Percentiles rank a stretch among this genome's conserved stretches.
phyloP scores from a whole-genome alignment of 1,140 invertebrate species.

The Macrotrachela quadricornifera region DNA sequence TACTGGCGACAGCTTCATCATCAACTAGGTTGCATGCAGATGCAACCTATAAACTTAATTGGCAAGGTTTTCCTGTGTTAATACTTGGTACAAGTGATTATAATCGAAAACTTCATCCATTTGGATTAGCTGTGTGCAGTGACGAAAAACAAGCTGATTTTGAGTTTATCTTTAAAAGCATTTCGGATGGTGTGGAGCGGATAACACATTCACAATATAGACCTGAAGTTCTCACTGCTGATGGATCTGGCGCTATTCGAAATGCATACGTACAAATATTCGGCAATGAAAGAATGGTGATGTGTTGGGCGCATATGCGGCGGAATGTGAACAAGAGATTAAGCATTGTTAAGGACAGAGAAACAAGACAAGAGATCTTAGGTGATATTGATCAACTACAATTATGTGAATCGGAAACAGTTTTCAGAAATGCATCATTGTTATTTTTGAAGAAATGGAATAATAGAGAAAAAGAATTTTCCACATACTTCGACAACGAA shows the following conservation, averaged over 20 bases:
- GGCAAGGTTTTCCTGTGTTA: background rate
- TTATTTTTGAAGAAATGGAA: background rate
- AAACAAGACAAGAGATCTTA: too few relatives aligned
- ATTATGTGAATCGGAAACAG: too few relatives aligned
- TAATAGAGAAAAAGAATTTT: background rate
- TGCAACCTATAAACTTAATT: background rate
- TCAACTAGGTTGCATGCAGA: too few relatives aligned
- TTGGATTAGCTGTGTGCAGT: background rate
- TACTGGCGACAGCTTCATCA: too few relatives aligned
- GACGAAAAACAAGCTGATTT: background rate
- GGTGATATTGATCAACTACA: too few relatives aligned
- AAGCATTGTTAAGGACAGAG: too few relatives aligned
- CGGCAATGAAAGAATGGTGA: background rate
- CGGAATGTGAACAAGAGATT: too few relatives aligned
- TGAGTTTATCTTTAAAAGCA: background rate
- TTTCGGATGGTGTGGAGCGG: background rate
- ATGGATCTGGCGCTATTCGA: background rate
- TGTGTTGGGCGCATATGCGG: slow-evolving; percentile 2
- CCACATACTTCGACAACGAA: background rate
- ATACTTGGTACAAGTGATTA: background rate
- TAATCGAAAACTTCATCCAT: background rate
- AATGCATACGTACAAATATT: background rate
- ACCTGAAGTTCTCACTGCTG: background rate
- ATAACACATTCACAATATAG: background rate
- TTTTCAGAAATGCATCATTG: background rate